Evolutionary conservation across 2,888 invertebrate genomes (phyloP).

Genomic region (Sussaba pulchella): DNA sequence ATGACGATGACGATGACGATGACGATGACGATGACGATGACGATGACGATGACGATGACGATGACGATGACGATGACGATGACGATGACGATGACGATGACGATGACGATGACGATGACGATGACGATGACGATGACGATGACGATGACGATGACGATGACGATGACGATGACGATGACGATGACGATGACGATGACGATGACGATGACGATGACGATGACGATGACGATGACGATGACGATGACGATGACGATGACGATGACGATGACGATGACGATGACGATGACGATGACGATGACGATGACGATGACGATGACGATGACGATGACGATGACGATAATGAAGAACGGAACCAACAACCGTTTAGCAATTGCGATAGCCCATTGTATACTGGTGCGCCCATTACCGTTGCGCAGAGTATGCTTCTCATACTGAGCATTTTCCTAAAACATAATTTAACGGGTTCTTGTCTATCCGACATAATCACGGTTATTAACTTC

Average conservation of each 20-base stretch:
- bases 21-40: no score
- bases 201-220: no score
- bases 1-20: no score
- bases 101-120: no score
- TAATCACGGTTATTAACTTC: slow-evolving; percentile 62
- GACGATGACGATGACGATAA: neutral
- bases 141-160: no score
- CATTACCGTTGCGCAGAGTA: slow-evolving; percentile 62
- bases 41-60: no score
- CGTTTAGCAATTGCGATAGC: slow-evolving; percentile 38
- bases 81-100: no score
- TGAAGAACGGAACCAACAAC: slow-evolving; percentile 8
- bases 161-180: no score
- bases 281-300: slow-evolving; percentile 13
- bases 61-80: no score
- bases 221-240: no score
- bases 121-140: no score
- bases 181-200: no score
- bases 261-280: neutral
- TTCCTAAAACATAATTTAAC: slow-evolving; percentile 57
- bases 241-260: slow-evolving; percentile 5
- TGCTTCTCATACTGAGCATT: slow-evolving; percentile 61
- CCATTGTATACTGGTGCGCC: slow-evolving; percentile 59
- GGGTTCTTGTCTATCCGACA: slow-evolving; percentile 56
- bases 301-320: neutral